These are phyloP conservation scores for Caradrina kadenii DNA, from an alignment of 2,888 invertebrate species.

Conservation along the genomic window DNA sequence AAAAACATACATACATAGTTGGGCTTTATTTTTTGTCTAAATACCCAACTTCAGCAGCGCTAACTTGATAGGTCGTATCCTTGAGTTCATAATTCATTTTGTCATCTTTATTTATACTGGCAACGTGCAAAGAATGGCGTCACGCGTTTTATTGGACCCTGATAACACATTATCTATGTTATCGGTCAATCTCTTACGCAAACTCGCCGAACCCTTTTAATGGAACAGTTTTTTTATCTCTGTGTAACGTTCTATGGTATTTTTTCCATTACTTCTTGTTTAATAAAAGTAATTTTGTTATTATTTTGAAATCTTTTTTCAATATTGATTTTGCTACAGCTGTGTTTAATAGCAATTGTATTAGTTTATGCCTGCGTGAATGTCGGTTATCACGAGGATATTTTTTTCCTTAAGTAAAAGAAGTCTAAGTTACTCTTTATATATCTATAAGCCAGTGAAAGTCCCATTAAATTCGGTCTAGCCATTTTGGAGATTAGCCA, in stretches of 20 bases:
- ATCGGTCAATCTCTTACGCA: slow-evolving; percentile 55
- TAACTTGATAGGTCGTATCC: slow-evolving; percentile 27
- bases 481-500: too few species aligned
- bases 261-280: slow-evolving; percentile 3
- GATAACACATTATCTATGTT: slow-evolving; percentile 46
- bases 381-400: too few species aligned
- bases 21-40: too few species aligned
- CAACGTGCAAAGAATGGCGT: slow-evolving; percentile 38
- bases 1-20: too few species aligned
- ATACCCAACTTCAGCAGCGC: slow-evolving; percentile 9
- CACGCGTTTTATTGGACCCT: slow-evolving; percentile 29
- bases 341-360: background rate
- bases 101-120: slow-evolving; percentile 40
- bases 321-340: background rate
- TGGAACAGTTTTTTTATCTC: slow-evolving; percentile 35
- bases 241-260: background rate
- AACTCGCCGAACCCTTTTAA: slow-evolving; percentile 34
- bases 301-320: background rate
- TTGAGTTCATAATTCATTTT: slow-evolving; percentile 26
- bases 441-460: too few species aligned
- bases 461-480: too few species aligned
- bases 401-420: too few species aligned
- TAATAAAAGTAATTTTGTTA: background rate
- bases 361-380: too few species aligned
- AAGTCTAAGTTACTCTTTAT: too few species aligned